phyloP scores from a whole-genome alignment of 2,888 invertebrate species.

The Pseudococcus longispinus region DNA sequence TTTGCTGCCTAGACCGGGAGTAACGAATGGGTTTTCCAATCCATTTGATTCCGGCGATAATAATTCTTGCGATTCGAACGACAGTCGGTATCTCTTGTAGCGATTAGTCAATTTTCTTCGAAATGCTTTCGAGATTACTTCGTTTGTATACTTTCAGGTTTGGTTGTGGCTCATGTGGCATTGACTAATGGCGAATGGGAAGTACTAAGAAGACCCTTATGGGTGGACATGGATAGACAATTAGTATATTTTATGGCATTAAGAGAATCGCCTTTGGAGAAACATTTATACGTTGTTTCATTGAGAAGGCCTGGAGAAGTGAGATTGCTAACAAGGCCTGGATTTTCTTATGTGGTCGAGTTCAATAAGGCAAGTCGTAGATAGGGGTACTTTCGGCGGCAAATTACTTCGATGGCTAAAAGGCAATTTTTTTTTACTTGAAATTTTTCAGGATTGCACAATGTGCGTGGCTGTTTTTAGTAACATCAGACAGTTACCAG shows the following conservation, averaged over 20 bases:
- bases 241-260: conserved; percentile 91
- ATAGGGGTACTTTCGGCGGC: too few relatives aligned
- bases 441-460: conserved; percentile 72
- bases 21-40: conserved; percentile 55
- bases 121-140: background rate
- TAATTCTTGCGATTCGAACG: conserved; percentile 52
- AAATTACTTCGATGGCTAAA: background rate
- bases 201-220: conserved; percentile 82
- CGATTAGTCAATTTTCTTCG: background rate
- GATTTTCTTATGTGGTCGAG: conserved; percentile 84
- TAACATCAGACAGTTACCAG: conserved; percentile 80
- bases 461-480: conserved; percentile 84
- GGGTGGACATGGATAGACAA: conserved; percentile 81
- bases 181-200: conserved; percentile 94
- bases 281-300: conserved; percentile 88
- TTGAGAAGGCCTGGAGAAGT: conserved; percentile 75
- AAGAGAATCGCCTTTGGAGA: conserved; percentile 88
- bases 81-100: conserved; percentile 1
- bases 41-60: conserved; percentile 58
- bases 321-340: conserved; percentile 78
- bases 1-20: conserved; percentile 62
- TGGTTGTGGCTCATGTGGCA: conserved; percentile 69
- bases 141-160: conserved; percentile 26
- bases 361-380: conserved; percentile 77
- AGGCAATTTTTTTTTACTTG: background rate